A percentile compares a stretch with the other conserved stretches of the same genome.
phyloP scores from a whole-genome alignment of 1,140 invertebrate species.

The Drosophila kurseongensis region DNA sequence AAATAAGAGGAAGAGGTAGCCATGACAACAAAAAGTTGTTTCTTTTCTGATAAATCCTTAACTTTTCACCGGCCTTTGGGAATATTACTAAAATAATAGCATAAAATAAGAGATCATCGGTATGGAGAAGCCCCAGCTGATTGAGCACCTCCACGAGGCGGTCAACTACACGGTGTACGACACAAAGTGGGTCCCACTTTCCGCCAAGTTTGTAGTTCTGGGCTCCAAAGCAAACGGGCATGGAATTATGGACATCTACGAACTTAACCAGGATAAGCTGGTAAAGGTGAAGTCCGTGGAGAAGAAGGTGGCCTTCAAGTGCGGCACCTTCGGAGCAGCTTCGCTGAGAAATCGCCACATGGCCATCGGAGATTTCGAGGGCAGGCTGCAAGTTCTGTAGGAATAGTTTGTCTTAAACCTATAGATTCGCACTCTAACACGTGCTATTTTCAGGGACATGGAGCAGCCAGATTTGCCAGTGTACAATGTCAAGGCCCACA shows the following conservation, averaged over 20 bases:
- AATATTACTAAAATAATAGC: not conserved
- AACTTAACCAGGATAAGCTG: slow-evolving; percentile 90
- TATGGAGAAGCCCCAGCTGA: slow-evolving; percentile 94
- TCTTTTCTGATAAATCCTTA: slow-evolving; percentile 38
- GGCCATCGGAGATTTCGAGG: slow-evolving; percentile 96
- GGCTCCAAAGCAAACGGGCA: slow-evolving; percentile 93
- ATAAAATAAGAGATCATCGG: slow-evolving; percentile 1
- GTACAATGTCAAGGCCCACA: slow-evolving; percentile 94
- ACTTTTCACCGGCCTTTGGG: slow-evolving; percentile 19
- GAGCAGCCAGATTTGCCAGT: slow-evolving; percentile 89
- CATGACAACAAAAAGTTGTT: slow-evolving; percentile 63
- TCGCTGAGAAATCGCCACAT: slow-evolving; percentile 91
- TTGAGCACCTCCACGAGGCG: slow-evolving; percentile 93
- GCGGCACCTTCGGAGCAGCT: slow-evolving; percentile 96
- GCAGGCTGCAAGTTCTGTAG: slow-evolving; percentile 93
- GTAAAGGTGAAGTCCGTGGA: slow-evolving; percentile 91
- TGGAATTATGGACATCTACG: slow-evolving; percentile 95
- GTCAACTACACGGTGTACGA: slow-evolving; percentile 95
- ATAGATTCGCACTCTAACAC: not conserved
- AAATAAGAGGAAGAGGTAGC: slow-evolving; percentile 10
- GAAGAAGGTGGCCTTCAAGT: slow-evolving; percentile 94
- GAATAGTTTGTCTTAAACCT: not conserved
- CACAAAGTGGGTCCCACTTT: slow-evolving; percentile 97
- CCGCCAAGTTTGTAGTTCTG: slow-evolving; percentile 95
- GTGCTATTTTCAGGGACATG: slow-evolving; percentile 89